Evolutionary conservation across 2,888 invertebrate species (phyloP).

Genomic region (Belgica antarctica): DNA sequence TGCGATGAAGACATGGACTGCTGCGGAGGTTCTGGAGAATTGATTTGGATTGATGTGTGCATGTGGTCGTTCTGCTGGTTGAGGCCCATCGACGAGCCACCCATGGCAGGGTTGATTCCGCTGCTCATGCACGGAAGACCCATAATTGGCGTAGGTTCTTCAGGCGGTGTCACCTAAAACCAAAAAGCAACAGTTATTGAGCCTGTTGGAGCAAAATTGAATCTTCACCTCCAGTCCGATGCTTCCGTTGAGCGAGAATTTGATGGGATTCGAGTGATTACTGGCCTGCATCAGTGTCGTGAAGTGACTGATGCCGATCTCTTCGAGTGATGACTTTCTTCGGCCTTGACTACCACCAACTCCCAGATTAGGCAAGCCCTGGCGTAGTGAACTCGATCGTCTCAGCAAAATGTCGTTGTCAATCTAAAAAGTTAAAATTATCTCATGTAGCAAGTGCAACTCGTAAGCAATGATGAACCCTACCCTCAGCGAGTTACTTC

Average conservation of each 20-base stretch:
- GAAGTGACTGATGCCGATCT: conserved; percentile 79
- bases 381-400: conserved; percentile 79
- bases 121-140: conserved; percentile 53
- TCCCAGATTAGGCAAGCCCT: conserved; percentile 70
- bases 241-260: conserved; percentile 80
- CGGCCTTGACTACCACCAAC: conserved; percentile 57
- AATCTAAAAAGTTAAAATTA: conserved; percentile 49
- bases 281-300: conserved; percentile 66
- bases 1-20: conserved; percentile 56
- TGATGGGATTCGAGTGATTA: conserved; percentile 73
- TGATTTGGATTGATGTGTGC: conserved; percentile 48
- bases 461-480: neutral
- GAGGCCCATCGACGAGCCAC: conserved; percentile 49
- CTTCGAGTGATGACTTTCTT: conserved; percentile 80
- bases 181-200: neutral
- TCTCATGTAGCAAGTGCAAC: neutral
- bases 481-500: conserved; percentile 85
- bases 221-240: conserved; percentile 75
- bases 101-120: conserved; percentile 54
- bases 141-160: conserved; percentile 57
- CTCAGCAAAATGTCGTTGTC: conserved; percentile 80
- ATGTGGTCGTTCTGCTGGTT: conserved; percentile 25
- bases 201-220: conserved; percentile 47
- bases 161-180: conserved; percentile 64
- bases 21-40: conserved; percentile 58